Conservation (phyloP, 2,888 invertebrate species). For the Cephus pygmeus region DNA sequence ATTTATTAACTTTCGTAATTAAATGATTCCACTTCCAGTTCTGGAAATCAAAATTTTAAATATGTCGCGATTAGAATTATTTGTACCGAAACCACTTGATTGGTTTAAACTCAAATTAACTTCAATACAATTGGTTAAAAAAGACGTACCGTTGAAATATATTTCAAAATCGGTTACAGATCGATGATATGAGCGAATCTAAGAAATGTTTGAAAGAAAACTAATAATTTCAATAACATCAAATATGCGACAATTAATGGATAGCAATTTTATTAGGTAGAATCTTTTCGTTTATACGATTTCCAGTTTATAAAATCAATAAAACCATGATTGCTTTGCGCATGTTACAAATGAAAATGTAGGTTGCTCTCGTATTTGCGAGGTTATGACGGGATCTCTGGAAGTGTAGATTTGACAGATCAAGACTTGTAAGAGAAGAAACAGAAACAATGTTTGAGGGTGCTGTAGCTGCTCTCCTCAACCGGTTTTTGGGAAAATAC, state of each 20-base stretch:
- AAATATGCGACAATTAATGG: not conserved
- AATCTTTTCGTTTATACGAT: not conserved
- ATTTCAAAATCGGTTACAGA: not conserved
- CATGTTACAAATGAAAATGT: not conserved
- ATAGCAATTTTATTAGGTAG: not conserved
- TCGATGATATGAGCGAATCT: not conserved
- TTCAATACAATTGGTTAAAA: not conserved
- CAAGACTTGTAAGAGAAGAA: not conserved
- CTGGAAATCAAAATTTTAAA: not conserved
- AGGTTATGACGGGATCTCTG: not conserved
- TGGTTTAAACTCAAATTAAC: not conserved
- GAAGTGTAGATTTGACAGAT: not conserved
- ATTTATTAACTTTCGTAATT: too few species aligned
- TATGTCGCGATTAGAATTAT: not conserved
- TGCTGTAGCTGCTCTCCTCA: constrained; percentile 81
- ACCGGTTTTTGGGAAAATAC: constrained; percentile 84
- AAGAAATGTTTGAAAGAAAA: not conserved
- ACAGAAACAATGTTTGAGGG: constrained; percentile 76
- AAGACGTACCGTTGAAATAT: not conserved
- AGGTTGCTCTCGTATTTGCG: not conserved
- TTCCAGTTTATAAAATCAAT: not conserved
- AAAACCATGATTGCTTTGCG: not conserved
- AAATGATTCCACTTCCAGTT: too few species aligned
- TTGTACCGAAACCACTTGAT: not conserved
- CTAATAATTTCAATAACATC: not conserved